Base-by-base conservation (phyloP, 2,888 invertebrate species). In the Hydrotaea diabolus region DNA sequence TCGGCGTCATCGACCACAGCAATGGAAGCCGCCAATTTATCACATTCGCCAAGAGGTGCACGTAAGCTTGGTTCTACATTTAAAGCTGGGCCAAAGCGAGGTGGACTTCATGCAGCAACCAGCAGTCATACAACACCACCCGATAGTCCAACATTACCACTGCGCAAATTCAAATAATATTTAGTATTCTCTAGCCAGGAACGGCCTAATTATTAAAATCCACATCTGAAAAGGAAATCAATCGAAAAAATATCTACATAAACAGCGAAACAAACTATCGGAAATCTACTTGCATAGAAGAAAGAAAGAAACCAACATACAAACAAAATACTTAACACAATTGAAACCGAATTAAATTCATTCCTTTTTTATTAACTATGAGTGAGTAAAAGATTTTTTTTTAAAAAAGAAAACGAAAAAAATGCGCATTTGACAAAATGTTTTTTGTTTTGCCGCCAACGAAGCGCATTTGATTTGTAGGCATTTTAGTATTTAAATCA, bases 131-230 rank as follows among this genome's bases (percentile, higher is more conserved):
- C 79, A 1, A 89, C 90, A 73, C 90, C 90, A 36, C 90, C 90
- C 19, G 92, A 92, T 76, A 92, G 92, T 88, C 92, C 92, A 15
- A 92, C 92, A 23, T 81, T 92, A 85, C 92, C 92, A 13, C 87
- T 90, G 84, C 89, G 92, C 73, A 91, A 91, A 87, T 89, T 92
- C 79, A 92, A 92, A 89, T 92, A 91, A 89, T 87, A 84, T 80
- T 83, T 85, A 82, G 73, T 85, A 81, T 84, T 86, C 75, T 82
- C 80, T 76, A 85, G 81, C 81, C 85, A 86, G 77, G 79, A 83
- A 73, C 46, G 80, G 74, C 46, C 55, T 71, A 55, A 77, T 64
- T 85, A 74, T 39, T 81, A 81, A 66, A 13, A 66, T 46, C 55
- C 13, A 73, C 72, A 43, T 4, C 43, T 26, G 39, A 15, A 59